These are phyloP conservation scores for Paelopatides confundens DNA, from an alignment of 53 echinoderm and acorn worm species.

Conservation along the genomic window DNA sequence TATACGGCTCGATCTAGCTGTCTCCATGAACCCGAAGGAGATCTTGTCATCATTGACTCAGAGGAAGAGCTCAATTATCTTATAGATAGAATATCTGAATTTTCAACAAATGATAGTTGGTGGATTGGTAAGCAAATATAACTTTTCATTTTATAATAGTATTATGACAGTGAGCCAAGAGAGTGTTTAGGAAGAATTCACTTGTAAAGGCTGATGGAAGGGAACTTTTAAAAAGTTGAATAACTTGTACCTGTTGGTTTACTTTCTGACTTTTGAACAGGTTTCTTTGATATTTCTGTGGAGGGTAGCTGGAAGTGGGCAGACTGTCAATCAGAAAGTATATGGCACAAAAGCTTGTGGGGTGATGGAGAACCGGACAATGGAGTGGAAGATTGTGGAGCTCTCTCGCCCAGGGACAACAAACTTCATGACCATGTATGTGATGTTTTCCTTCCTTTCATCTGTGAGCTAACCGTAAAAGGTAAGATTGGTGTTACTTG, in stretches of 20 bases:
- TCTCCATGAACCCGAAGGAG: constrained; percentile 45
- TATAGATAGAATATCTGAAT: constrained; percentile 43
- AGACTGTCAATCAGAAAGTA: constrained; percentile 66
- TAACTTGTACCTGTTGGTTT: no score
- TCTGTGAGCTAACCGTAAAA: constrained; percentile 80
- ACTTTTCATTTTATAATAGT: no score
- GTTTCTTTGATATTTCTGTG: constrained; percentile 80
- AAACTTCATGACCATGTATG: constrained; percentile 61
- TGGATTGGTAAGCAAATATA: constrained; percentile 57
- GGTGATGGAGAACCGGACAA: constrained; percentile 71
- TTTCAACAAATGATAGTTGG: constrained; percentile 13
- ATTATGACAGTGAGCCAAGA: no score
- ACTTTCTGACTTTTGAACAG: constrained; percentile 36
- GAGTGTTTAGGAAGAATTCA: no score
- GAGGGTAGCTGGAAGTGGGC: constrained; percentile 91
- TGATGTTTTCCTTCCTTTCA: constrained; percentile 48
- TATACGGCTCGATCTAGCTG: constrained; percentile 34
- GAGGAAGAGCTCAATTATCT: constrained; percentile 68
- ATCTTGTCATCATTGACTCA: constrained; percentile 72
- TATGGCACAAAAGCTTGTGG: constrained; percentile 84
- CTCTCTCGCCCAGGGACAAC: constrained; percentile 34
- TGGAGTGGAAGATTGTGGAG: constrained; percentile 71
- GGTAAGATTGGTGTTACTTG: constrained; percentile 33
- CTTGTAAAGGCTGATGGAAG: no score
- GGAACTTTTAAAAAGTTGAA: no score